Base-by-base conservation (phyloP, 2,797 vertebrate species). In the Gambelia wislizenii region DNA sequence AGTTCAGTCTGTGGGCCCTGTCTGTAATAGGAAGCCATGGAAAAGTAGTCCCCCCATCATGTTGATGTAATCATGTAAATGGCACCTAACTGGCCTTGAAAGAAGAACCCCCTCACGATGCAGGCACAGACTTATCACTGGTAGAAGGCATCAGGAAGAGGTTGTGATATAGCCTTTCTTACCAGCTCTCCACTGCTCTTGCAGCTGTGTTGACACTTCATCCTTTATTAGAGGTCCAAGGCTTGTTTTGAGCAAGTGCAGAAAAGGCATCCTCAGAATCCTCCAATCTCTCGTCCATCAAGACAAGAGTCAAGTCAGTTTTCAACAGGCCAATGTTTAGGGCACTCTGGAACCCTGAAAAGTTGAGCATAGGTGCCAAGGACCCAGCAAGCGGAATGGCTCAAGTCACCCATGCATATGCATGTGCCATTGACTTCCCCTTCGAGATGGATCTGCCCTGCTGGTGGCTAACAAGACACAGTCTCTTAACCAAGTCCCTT, bases 401-500 rank as follows among this genome's bases (percentile, higher is more conserved):
- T 82, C 33, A 56, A 42, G 56, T 67, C 39, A 16, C 20, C 42
- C 54, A 75, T 10, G 39, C 30, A 2, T 54, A 49, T 85, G 72
- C 13, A 1, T 6, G 9, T 27, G n/a, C 25, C 30, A 14, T n/a
- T 80, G 18, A 72, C 49, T 81, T 54, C 5, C 27, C 47, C 77
- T 87, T 80, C 16, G 12, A 3, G 47, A 42, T 42, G 64, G 77
- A 69, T 27, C 52, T 54, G 81, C 67, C 3, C 33, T 27, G 79
- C 79, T 16, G 0, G 4, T 42, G 36, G n/a, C 18, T 25, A 16
- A 8, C 47, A 64, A 70, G 54, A 64, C 22, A 79, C 78, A 30
- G 85, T n/a, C 47, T 54, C 42, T 81, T 49, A 81, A 64, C n/a
- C 47, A 69, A 6, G 20, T 52, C 9, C 56, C 91, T 92, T 88